A percentile compares a stretch with the other conserved stretches of the same genome.
Conservation (phyloP, 2,113 vertebrate species). For the Menidia beryllina region DNA sequence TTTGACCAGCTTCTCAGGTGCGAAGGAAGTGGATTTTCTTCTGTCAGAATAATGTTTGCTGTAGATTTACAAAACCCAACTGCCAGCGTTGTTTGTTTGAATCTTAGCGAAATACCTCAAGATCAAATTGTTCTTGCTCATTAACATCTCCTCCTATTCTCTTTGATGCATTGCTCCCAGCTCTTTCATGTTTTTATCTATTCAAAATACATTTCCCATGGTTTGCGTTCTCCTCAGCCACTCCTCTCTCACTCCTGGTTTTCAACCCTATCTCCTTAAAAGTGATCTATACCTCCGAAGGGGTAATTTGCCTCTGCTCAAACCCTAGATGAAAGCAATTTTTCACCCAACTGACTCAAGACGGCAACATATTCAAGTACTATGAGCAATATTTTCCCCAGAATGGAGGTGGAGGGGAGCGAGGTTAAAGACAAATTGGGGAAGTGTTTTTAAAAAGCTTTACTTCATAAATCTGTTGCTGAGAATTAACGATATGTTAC, state of each 20-base stretch:
- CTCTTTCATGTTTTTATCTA: conserved; percentile 14
- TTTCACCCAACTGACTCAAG: conserved; percentile 59
- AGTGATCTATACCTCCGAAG: conserved; percentile 62
- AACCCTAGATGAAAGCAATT: conserved; percentile 73
- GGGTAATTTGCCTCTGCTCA: conserved; percentile 73
- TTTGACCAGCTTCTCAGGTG: conserved; percentile 28
- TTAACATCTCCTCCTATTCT: conserved; percentile 42
- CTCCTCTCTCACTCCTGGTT: not conserved
- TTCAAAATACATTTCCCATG: conserved; percentile 30
- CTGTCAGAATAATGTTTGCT: conserved; percentile 12
- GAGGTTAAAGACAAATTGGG: conserved; percentile 25
- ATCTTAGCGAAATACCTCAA: conserved; percentile 6
- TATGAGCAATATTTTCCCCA: conserved; percentile 54
- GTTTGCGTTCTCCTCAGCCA: conserved; percentile 7
- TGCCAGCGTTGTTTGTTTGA: conserved; percentile 5
- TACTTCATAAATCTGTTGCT: conserved; percentile 5
- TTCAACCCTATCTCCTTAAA: conserved; percentile 46
- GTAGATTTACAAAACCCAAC: conserved; percentile 16
- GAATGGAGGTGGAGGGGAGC: conserved; percentile 9
- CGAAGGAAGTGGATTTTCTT: conserved; percentile 5
- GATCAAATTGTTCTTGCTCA: conserved; percentile 26
- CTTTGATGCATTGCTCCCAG: conserved; percentile 21
- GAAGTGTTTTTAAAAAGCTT: conserved; percentile 21
- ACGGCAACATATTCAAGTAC: conserved; percentile 59
- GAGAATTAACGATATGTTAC: conserved; percentile 6